phyloP scores from a whole-genome alignment of 2,888 invertebrate species.

The Petrolisthes manimaculis region DNA sequence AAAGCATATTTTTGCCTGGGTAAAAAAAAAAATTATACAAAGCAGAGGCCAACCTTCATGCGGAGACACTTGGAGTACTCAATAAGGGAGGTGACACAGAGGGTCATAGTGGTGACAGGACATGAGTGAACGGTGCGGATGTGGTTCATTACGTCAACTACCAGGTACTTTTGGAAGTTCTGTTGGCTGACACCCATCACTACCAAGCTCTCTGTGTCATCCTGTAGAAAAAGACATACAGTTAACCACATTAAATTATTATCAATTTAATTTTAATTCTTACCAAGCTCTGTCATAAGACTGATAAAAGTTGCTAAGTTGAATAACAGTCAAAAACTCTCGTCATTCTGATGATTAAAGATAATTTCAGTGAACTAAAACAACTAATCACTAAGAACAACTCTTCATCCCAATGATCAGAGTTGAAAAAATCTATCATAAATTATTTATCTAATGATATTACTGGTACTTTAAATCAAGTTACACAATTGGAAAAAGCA shows the following conservation, averaged over 20 bases:
- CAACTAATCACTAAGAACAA: too few species aligned
- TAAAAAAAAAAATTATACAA: not conserved
- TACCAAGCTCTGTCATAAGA: too few species aligned
- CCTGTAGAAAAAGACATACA: conserved; percentile 73
- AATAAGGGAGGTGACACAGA: conserved; percentile 91
- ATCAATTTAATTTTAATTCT: not conserved
- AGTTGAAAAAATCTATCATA: too few species aligned
- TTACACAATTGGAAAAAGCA: too few species aligned
- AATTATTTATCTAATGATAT: too few species aligned
- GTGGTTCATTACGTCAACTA: conserved; percentile 76
- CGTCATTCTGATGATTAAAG: too few species aligned
- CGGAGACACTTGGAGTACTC: conserved; percentile 92
- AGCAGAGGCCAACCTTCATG: conserved; percentile 81
- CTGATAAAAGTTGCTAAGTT: too few species aligned
- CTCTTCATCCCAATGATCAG: too few species aligned
- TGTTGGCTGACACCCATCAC: conserved; percentile 81
- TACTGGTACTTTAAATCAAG: too few species aligned
- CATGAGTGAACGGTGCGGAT: conserved; percentile 85
- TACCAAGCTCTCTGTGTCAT: conserved; percentile 78
- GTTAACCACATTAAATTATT: not conserved
- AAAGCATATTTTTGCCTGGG: not conserved
- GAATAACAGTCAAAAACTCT: too few species aligned
- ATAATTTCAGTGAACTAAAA: too few species aligned
- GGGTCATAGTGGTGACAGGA: conserved; percentile 84
- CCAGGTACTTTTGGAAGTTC: conserved; percentile 81